Base-by-base conservation (phyloP, 2,113 vertebrate genomes). In the Grallaria varia region DNA sequence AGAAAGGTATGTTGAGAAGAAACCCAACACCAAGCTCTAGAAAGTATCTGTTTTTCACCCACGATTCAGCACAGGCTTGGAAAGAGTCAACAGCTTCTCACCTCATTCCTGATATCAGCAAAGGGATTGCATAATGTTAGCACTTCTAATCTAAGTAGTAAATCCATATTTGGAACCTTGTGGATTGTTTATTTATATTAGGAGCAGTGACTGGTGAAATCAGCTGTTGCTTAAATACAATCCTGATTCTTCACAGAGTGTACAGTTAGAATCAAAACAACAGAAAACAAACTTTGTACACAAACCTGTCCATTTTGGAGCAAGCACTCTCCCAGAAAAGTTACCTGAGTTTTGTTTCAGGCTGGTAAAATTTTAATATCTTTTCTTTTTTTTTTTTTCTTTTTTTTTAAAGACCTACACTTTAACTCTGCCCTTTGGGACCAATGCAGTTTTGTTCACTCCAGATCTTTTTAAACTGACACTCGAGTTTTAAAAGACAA, bases 91-190 rank as follows among this genome's bases (percentile, higher is more conserved):
- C 47, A 93, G 27, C 52, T 93, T 90, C 68, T 91, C 95, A 82
- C 81, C 69, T 87, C 19, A 8, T 69, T 87, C 58, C 56, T 28
- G 47, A 3, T 90, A 88, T 4, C 64, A 91, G 89, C 73, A 75
- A 44, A 89, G 44, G 44, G 37, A 59, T 94, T 95, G 86, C 66
- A n/a, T 63, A 89, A 93, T 31, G 19, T 75, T 81, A 72, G 69
- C 56, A 22, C 60, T 86, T 86, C 49, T 89, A 74, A 95, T 87
- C 81, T 87, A 63, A 93, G 91, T n/a, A 49, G 33, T 64, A 89
- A 89, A 81, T 88, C 79, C 83, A 14, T 84, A 87, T 81, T 68
- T 89, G 86, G 53, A 87, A 28, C 44, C 64, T 71, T 44, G 64
- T 56, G 52, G 4, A 15, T 72, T 92, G 73, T 84, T 90, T 90